These are phyloP conservation scores for Agrochola circellaris DNA, from an alignment of 2,888 invertebrate species.

Conservation along the genomic window DNA sequence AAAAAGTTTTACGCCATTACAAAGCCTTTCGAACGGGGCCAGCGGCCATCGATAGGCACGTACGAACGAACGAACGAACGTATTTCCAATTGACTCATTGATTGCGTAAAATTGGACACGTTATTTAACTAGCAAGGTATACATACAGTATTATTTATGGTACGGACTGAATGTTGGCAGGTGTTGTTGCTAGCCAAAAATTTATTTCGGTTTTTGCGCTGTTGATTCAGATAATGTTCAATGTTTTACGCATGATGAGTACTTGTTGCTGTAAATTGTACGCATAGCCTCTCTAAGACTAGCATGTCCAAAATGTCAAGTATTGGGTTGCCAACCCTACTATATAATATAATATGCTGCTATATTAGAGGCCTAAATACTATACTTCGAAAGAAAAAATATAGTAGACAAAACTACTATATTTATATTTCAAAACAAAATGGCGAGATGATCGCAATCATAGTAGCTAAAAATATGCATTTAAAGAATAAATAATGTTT, in stretches of 20 bases:
- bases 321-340: no score
- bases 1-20: conserved; percentile 56
- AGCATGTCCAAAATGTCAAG: no score
- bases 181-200: conserved; percentile 28
- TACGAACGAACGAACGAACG: conserved; percentile 31
- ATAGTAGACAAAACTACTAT: no score
- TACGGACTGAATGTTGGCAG: conserved; percentile 16
- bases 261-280: not conserved
- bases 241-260: not conserved
- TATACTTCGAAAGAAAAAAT: no score
- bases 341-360: no score
- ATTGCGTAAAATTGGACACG: conserved; percentile 55
- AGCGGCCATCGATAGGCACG: conserved; percentile 54
- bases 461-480: no score
- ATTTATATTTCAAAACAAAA: no score
- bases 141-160: conserved; percentile 20
- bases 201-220: conserved; percentile 5
- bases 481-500: no score
- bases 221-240: not conserved
- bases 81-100: conserved; percentile 58
- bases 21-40: conserved; percentile 56
- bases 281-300: not conserved
- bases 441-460: no score
- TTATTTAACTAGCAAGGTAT: conserved; percentile 47
- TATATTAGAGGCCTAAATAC: no score